Percentiles rank a stretch among this genome's conserved stretches.
phyloP scores from a whole-genome alignment of 92 coral and sea anemone species.

The Epizoanthus rinbou region DNA sequence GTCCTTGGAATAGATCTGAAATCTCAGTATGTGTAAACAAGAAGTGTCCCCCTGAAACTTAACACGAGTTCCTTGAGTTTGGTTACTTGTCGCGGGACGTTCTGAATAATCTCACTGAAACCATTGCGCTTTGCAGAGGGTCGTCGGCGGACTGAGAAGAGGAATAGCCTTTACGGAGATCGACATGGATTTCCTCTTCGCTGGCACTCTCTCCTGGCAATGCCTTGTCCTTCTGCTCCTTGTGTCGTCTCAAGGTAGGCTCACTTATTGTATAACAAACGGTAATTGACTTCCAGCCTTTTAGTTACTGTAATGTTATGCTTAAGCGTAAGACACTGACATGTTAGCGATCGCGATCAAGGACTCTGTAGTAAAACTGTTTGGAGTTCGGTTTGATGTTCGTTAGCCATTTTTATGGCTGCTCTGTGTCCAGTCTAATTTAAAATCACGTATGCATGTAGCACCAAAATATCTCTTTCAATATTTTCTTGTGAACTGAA shows the following conservation, averaged over 20 bases:
- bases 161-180: not conserved
- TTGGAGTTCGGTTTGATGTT: not conserved
- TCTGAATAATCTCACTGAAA: not conserved
- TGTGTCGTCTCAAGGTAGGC: constrained; percentile 26
- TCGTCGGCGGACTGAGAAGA: constrained; percentile 25
- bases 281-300: too few relatives aligned
- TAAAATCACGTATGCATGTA: not conserved
- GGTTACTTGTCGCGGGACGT: constrained; percentile 14
- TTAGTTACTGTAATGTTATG: constrained; percentile 2
- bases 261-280: not conserved
- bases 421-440: not conserved
- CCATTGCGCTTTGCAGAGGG: constrained; percentile 38
- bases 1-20: constrained; percentile 13
- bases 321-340: too few relatives aligned
- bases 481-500: not conserved
- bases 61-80: constrained; percentile 24
- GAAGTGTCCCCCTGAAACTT: constrained; percentile 24
- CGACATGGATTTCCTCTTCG: not conserved
- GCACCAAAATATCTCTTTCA: not conserved
- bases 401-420: not conserved
- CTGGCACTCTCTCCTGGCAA: constrained; percentile 21
- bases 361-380: not conserved
- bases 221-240: constrained; percentile 20
- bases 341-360: not conserved
- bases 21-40: constrained; percentile 21